Evolutionary conservation across 2,888 invertebrate genomes (phyloP), one percentile per base, ranked within the genome.

Genomic region (Trachelus iudaicus): DNA sequence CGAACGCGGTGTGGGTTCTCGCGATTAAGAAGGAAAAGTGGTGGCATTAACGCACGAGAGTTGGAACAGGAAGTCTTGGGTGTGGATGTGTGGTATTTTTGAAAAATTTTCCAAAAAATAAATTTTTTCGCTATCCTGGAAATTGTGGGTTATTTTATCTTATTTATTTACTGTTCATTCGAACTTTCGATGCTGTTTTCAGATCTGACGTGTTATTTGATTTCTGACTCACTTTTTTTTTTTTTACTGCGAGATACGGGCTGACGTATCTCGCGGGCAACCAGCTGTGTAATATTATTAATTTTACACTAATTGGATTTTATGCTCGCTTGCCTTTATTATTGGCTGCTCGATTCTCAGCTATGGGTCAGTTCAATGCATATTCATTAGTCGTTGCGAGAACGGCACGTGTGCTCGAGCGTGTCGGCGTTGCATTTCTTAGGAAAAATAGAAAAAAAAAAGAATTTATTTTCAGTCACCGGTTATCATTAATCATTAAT

Each of bases 241-340:
- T 40, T 23, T 56, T 6, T 56, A 56, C 23, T 23, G 56, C 56
- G 2, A 15, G 15, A 40, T 40, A 40, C 40, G 15, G 0, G 56
- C 56, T 9, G 56, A 9, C 23, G 56, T 2, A 23, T 9, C 23
- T 56, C 23, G 9, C 23, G 56, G 56, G 23, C 23, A 56, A 23
- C 15, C 56, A 56, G 56, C 31, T 23, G 71, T 13, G 71, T 30
- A 71, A 30, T 77, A 76, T 77, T 80, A 69, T 76, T 79, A 76
- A 73, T 79, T 69, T 34, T 85, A 82, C 85, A 80, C 89, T 90
- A 90, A 90, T 90, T 90, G 89, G 88, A 89, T 90, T 90, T 90
- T 90, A 90, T 88, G 89, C 87, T 87, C 87, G 86, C 87, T 89
- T 86, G 87, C 87, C 85, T 89, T 90, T 90, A 89, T 23, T 56